Base-by-base conservation (phyloP, 2,888 invertebrate species). In the Zele albiditarsus region DNA sequence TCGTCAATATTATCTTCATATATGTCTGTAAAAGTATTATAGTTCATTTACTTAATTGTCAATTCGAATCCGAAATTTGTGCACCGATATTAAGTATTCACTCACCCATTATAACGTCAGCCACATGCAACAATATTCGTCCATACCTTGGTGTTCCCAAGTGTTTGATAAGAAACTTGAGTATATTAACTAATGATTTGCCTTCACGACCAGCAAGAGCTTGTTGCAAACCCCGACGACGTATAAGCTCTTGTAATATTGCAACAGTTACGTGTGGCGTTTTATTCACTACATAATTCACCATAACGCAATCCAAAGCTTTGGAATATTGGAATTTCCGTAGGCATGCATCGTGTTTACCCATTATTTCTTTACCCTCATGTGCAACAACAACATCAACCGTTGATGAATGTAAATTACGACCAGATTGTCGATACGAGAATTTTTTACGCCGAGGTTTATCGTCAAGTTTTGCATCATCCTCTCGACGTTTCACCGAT, bases 181-280 rank as follows among this genome's bases (percentile, higher is more conserved):
- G 89, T 73, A 98, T 90, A 74, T 90, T 89, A 6, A 91, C 90
- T 33, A 97, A 89, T 1, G 93, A 92, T 79, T 92, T 92, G 68
- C 94, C 93, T 75, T 93, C 91, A 75, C 96, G 91, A 2, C 94
- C 95, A 62, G 93, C 92, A 62, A 98, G 90, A 0, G 97, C 97
- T 77, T 93, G 91, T 83, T 92, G 91, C 25, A 99, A 90, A 0
- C 94, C 95, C 86, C 94, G 93, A 73, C 98, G 92, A 84, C 95
- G 92, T n/a, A 95, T 94, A 77, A 98, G 90, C 89, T 98, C 98
- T 87, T 96, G 95, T 84, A 98, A 91, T 6, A 98, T 91, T 68
- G 94, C 93, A 42, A 96, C 93, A 1, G 96, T 94, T 31, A 94
- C 91, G 82, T 96, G 94, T 0, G 98, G 97, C 53, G 88, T 90